Evolutionary conservation across 1,140 invertebrate genomes (phyloP).

Genomic region (Coelopa frigida): DNA sequence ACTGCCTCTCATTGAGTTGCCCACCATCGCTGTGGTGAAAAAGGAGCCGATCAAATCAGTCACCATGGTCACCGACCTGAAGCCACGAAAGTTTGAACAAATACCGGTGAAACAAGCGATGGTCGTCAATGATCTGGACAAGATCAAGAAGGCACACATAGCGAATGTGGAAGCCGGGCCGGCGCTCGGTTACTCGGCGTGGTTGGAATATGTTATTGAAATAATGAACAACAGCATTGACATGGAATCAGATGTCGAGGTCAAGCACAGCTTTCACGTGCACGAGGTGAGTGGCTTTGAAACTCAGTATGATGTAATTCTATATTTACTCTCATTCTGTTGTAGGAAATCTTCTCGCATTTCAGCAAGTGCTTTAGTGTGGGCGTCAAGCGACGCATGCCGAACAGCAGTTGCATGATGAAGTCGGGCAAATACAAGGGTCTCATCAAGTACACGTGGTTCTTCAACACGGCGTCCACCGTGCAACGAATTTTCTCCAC

Average conservation of each 20-base stretch:
- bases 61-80: constrained; percentile 27
- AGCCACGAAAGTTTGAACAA: constrained; percentile 24
- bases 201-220: constrained; percentile 39
- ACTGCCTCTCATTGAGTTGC: constrained; percentile 26
- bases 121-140: constrained; percentile 22
- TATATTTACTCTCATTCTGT: neutral
- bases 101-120: constrained; percentile 28
- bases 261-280: constrained; percentile 30
- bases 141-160: neutral
- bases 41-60: constrained; percentile 24
- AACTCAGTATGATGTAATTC: neutral
- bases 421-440: constrained; percentile 32
- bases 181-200: constrained; percentile 25
- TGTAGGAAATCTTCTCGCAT: constrained; percentile 33
- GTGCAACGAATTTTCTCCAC: constrained; percentile 32
- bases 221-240: constrained; percentile 25
- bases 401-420: constrained; percentile 22
- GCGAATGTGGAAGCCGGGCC: constrained; percentile 12
- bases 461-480: constrained; percentile 24
- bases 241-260: constrained; percentile 9
- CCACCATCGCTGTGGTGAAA: constrained; percentile 31
- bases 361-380: constrained; percentile 33
- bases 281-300: constrained; percentile 19
- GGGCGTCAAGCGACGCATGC: constrained; percentile 30
- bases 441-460: constrained; percentile 32